These are phyloP conservation scores for Apis cerana DNA, from an alignment of 1,140 invertebrate species.

Conservation along the genomic window DNA sequence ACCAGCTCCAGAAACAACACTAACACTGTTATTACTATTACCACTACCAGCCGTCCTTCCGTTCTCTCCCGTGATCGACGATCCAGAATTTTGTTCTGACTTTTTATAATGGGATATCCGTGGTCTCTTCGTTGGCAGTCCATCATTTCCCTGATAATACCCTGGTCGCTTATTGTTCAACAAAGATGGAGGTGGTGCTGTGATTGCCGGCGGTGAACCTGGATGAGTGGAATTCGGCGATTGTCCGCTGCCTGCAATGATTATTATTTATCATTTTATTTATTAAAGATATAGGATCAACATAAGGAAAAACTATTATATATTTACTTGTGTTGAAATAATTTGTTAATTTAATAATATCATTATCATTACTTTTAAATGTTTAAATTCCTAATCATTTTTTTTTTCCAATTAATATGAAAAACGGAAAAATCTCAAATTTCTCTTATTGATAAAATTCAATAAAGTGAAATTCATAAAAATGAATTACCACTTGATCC, in stretches of 20 bases:
- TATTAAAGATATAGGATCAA: no score
- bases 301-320: not conserved
- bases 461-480: not conserved
- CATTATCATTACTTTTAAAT: not conserved
- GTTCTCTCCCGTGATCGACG: slow-evolving; percentile 64
- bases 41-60: slow-evolving; percentile 71
- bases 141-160: slow-evolving; percentile 83
- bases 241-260: slow-evolving; percentile 81
- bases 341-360: not conserved
- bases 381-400: not conserved
- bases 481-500: slow-evolving; percentile 82
- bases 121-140: slow-evolving; percentile 88
- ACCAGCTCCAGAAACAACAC: slow-evolving; percentile 33
- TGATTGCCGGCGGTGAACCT: slow-evolving; percentile 83
- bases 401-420: not conserved
- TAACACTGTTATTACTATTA: slow-evolving; percentile 64
- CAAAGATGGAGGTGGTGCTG: slow-evolving; percentile 71
- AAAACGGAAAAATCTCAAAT: no score
- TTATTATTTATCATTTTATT: not conserved
- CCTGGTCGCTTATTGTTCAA: slow-evolving; percentile 81
- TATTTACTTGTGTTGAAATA: not conserved
- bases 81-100: slow-evolving; percentile 74
- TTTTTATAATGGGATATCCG: slow-evolving; percentile 91
- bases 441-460: not conserved
- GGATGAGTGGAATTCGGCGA: slow-evolving; percentile 87